Evolutionary conservation across 2,797 vertebrate species (phyloP).

Genomic region (Macropus fuliginosus): DNA sequence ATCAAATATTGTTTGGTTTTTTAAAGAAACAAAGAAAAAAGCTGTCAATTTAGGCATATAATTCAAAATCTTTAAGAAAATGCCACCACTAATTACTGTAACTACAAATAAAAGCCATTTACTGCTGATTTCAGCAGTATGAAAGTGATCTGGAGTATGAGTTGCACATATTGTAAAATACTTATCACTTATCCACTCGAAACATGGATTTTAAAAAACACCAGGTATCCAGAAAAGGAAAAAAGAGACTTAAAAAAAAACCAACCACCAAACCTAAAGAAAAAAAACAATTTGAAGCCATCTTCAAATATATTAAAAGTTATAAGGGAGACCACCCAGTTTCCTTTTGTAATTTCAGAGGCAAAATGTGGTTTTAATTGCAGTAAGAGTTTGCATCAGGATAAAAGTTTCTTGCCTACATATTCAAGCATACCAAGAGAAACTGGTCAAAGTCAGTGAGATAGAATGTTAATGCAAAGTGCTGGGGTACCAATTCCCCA

Average conservation of each 20-base stretch:
- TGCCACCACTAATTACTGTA: background rate
- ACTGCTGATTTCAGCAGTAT: background rate
- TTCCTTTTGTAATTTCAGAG: background rate
- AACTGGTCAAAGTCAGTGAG: background rate
- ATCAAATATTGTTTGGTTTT: constrained; percentile 35
- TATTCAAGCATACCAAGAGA: background rate
- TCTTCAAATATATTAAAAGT: background rate
- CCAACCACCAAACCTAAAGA: background rate
- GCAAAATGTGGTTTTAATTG: background rate
- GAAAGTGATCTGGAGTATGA: background rate
- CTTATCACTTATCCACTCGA: background rate
- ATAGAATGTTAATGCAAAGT: background rate
- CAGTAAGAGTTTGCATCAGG: background rate
- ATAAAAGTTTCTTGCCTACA: background rate
- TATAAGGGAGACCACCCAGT: background rate
- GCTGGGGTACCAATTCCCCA: background rate
- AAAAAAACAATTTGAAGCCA: background rate
- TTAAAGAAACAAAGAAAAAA: constrained; percentile 35
- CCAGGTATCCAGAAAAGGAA: background rate
- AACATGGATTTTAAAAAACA: background rate
- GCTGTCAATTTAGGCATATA: background rate
- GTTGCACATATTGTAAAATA: background rate
- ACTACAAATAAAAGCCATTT: background rate
- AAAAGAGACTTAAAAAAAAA: background rate
- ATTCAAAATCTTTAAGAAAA: background rate